phyloP scores from a whole-genome alignment of 2,797 vertebrate species.

The Chaetophractus vellerosus region DNA sequence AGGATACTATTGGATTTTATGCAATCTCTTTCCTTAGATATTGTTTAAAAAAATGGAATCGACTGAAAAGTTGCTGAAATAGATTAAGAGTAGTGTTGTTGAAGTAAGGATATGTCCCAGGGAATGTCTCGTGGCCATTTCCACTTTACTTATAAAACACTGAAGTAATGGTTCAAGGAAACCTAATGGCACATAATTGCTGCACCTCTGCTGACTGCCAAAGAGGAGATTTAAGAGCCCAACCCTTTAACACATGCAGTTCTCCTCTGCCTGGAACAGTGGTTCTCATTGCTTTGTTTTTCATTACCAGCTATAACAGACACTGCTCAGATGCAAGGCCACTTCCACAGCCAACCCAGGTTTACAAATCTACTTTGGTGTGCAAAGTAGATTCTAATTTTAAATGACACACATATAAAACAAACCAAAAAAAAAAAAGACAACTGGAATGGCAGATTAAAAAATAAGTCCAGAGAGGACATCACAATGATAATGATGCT shows the following conservation, averaged over 20 bases:
- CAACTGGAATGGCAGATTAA: neutral
- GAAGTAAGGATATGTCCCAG: constrained; percentile 25
- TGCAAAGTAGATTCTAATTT: constrained; percentile 40
- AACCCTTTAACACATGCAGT: neutral
- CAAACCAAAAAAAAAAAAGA: neutral
- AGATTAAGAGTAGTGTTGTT: constrained; percentile 36
- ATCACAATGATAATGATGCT: neutral
- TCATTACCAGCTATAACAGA: neutral
- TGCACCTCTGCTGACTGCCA: neutral
- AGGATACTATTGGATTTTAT: constrained; percentile 13
- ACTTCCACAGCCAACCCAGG: neutral
- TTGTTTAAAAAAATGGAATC: constrained; percentile 57
- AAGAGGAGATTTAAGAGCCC: neutral
- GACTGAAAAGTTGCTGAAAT: constrained; percentile 34
- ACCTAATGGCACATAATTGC: neutral
- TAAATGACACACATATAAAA: neutral
- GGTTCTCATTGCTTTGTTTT: neutral
- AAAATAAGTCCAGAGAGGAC: neutral
- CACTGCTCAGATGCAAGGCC: neutral
- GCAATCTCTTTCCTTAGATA: constrained; percentile 25
- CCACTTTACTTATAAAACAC: constrained; percentile 49
- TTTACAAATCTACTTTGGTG: neutral
- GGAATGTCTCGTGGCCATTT: constrained; percentile 37
- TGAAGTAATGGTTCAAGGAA: constrained; percentile 19
- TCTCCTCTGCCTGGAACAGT: constrained; percentile 24